Evolutionary conservation across 2,888 invertebrate genomes (phyloP), one percentile per base, ranked within the genome.

Genomic region (Fragum sueziense): DNA sequence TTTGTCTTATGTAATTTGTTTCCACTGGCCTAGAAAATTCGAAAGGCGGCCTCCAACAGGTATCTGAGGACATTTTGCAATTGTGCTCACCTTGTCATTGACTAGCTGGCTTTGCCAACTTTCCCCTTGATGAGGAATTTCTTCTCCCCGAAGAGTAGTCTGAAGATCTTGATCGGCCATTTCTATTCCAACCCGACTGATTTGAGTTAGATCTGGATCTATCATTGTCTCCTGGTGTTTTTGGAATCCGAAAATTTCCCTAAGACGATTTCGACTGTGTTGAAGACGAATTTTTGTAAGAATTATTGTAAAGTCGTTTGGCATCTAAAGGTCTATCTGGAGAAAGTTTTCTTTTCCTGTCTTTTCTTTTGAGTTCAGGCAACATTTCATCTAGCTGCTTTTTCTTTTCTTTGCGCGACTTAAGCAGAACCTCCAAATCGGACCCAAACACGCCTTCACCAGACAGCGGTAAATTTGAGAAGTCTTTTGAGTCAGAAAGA

Each of bases 171-270:
- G 20, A 25, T 31, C 17, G 14, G 11, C 47, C 31, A 17, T 62
- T 62, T 31, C 20, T 14, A 17, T 62, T 27, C 22, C 11, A 62
- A 25, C 51, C 14, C 3, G 37, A 69, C 52, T 27, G 33, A 22
- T 4, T 17, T 47, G 33, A 22, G 14, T 25, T 52, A 41, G 37
- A 41, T 25, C n/a, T 47, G 29, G 51, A 22, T 27, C 27, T 51
- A 11, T 37, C 52, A 20, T 52, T 59, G n/a, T 34, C 31, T 41
- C 67, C 37, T 2, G 71, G 27, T 2, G 70, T 1, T 37, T 70
- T 70, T 62, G 70, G 76, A 37, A 76, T 76, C 20, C 62, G 76
- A 76, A 76, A 76, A 70, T 65, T 70, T 27, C 70, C 70, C 70
- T 62, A 69, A 14, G 17, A 25, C 0, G 4, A 17, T 34, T 7